Evolutionary conservation across 2,888 invertebrate genomes (phyloP).

Genomic region (Cloeon dipterum): DNA sequence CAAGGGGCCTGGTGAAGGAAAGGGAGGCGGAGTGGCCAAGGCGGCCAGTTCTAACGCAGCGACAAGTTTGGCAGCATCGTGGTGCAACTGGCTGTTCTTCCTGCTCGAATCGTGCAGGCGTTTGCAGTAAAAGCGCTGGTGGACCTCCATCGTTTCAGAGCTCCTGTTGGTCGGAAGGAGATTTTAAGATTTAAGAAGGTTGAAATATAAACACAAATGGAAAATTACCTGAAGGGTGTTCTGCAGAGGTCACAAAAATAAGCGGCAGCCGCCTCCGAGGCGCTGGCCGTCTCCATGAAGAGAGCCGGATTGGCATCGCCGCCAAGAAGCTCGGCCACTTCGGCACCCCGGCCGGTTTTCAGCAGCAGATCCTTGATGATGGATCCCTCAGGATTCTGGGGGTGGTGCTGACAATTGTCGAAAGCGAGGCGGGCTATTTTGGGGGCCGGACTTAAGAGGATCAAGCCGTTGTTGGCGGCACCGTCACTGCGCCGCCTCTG

Average conservation of each 20-base stretch:
- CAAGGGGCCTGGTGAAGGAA: constrained; percentile 63
- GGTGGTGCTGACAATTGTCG: too few relatives aligned
- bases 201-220: constrained; percentile 52
- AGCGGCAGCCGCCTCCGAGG: not conserved
- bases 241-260: not conserved
- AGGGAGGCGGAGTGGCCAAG: constrained; percentile 19
- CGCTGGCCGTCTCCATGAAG: not conserved
- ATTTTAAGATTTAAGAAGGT: too few relatives aligned
- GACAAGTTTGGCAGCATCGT: constrained; percentile 2
- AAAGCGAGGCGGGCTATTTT: too few relatives aligned
- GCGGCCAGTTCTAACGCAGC: constrained; percentile 1
- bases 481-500: not conserved
- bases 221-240: constrained; percentile 39
- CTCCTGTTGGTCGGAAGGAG: constrained; percentile 59
- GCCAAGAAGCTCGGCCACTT: constrained; percentile 10
- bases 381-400: constrained; percentile 33
- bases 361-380: constrained; percentile 51
- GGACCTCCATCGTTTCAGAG: constrained; percentile 57
- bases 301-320: not conserved
- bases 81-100: not conserved
- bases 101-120: constrained; percentile 17
- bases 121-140: constrained; percentile 59
- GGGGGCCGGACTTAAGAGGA: constrained; percentile 2
- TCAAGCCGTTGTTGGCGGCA: constrained; percentile 1
- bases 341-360: constrained; percentile 29